These are phyloP conservation scores for Amblyjoppa proteus DNA, from an alignment of 2,888 invertebrate genomes.

Conservation along the genomic window DNA sequence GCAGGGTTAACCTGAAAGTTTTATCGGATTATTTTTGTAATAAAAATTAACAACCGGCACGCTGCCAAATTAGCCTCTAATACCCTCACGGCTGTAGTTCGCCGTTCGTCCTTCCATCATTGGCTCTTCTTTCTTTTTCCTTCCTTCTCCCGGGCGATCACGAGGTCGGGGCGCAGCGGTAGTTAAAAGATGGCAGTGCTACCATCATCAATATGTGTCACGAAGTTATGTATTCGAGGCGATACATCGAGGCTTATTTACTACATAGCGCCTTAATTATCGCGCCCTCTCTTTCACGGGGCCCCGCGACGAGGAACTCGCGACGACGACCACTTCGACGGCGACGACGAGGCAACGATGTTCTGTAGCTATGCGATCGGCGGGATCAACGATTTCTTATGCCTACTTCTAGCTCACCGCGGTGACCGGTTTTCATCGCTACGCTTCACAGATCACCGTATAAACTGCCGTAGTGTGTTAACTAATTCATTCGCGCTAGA, in stretches of 20 bases:
- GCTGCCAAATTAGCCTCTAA: constrained; percentile 84
- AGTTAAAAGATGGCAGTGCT: constrained; percentile 81
- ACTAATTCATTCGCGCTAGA: constrained; percentile 22
- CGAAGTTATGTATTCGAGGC: constrained; percentile 74
- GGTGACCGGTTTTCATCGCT: constrained; percentile 58
- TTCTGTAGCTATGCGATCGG: constrained; percentile 51
- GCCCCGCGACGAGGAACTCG: constrained; percentile 35
- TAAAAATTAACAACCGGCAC: constrained; percentile 83
- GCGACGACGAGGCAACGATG: constrained; percentile 39
- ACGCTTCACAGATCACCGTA: constrained; percentile 43
- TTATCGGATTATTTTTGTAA: constrained; percentile 81
- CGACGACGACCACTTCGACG: constrained; percentile 47
- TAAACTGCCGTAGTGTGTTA: constrained; percentile 32
- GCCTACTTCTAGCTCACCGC: constrained; percentile 42
- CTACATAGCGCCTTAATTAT: constrained; percentile 83
- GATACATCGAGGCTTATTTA: constrained; percentile 76
- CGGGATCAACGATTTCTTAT: constrained; percentile 61
- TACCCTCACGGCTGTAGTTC: constrained; percentile 68
- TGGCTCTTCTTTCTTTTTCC: constrained; percentile 66
- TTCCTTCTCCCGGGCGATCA: constrained; percentile 62
- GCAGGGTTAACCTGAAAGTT: constrained; percentile 69
- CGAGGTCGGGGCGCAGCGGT: constrained; percentile 72
- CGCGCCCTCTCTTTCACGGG: constrained; percentile 76
- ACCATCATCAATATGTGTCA: constrained; percentile 85
- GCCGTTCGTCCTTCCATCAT: constrained; percentile 68